These are phyloP conservation scores for Brevipalpus yothersi DNA, from an alignment of 1,140 invertebrate genomes.

Conservation along the genomic window DNA sequence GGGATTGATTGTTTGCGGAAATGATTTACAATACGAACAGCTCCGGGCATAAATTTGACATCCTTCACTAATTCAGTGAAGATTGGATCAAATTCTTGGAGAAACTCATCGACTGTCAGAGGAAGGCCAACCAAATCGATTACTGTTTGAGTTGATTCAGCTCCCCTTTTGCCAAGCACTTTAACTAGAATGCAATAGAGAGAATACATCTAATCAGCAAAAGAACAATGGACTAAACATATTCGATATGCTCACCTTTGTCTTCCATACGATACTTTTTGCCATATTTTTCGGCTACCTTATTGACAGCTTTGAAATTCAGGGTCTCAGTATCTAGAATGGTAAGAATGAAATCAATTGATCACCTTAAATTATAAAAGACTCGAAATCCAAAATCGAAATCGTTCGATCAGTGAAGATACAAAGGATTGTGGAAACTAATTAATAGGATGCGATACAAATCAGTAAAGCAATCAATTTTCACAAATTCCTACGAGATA, in stretches of 20 bases:
- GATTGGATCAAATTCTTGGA: background rate
- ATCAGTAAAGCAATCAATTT: too few relatives aligned
- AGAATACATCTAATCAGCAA: too few relatives aligned
- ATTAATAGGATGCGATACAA: too few relatives aligned
- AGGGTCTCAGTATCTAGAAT: background rate
- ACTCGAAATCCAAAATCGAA: too few relatives aligned
- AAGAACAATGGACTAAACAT: too few relatives aligned
- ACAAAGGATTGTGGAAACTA: too few relatives aligned
- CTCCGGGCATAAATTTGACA: slow-evolving; percentile 10
- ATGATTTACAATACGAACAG: slow-evolving; percentile 5
- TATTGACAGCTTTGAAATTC: background rate
- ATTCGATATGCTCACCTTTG: background rate
- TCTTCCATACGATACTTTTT: background rate
- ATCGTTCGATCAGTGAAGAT: too few relatives aligned
- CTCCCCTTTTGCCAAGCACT: too few relatives aligned
- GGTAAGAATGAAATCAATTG: background rate
- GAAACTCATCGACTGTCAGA: slow-evolving; percentile 3
- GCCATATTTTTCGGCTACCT: background rate
- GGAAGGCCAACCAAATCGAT: slow-evolving; percentile 1
- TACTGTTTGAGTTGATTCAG: background rate
- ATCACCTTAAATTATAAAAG: background rate
- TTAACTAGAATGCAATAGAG: background rate
- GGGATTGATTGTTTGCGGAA: slow-evolving; percentile 6
- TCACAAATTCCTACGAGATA: too few relatives aligned
- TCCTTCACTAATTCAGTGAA: slow-evolving; percentile 1